Base-by-base conservation (phyloP, 2,888 invertebrate genomes). In the Balanococcus diminutus region DNA sequence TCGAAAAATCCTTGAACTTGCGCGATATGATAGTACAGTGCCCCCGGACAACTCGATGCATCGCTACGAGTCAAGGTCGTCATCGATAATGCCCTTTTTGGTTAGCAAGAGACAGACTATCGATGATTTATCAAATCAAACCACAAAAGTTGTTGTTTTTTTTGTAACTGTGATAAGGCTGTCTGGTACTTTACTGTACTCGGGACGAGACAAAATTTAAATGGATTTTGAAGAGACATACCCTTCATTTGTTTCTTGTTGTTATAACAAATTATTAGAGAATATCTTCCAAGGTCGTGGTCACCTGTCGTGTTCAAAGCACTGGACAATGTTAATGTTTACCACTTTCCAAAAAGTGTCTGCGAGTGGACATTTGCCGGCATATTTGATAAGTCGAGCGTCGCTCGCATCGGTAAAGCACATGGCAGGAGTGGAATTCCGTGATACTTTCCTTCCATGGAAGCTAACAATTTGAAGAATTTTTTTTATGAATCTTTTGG, bases 1-100 rank as follows among this genome's bases (percentile, higher is more conserved):
- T 28, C 67, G 67, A 67, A 31, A 67, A 67, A 67, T 28, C 67
- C 67, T 67, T 67, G 67, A 67, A 67, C 67, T 28, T 67, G 25
- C 16, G 28, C 28, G 67, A 67, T 67, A 67, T 67, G n/a, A n/a
- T n/a, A 28, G 67, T 67, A 67, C 67, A 14, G 28, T 67, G 67
- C 67, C 67, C 67, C 28, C 67, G 67, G 5, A 67, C 28, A 67
- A 67, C 28, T 5, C 28, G 25, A 28, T 28, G 1, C 67, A 67
- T 28, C 67, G 67, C 25, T 67, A 67, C 67, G 28, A 67, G 67
- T 67, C 67, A 67, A 67, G 67, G 67, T 67, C 67, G 16, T 25
- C 25, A 25, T 67, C 28, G 25, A 46, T 28, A 67, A 28, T 67
- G 67, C 28, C 67, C 67, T 56, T 22, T 56, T 56, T 22, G 56